Evolutionary conservation across 92 coral and sea anemone genomes (phyloP), one percentile per base, ranked within the genome.

Genomic region (Pocillopora grandis): DNA sequence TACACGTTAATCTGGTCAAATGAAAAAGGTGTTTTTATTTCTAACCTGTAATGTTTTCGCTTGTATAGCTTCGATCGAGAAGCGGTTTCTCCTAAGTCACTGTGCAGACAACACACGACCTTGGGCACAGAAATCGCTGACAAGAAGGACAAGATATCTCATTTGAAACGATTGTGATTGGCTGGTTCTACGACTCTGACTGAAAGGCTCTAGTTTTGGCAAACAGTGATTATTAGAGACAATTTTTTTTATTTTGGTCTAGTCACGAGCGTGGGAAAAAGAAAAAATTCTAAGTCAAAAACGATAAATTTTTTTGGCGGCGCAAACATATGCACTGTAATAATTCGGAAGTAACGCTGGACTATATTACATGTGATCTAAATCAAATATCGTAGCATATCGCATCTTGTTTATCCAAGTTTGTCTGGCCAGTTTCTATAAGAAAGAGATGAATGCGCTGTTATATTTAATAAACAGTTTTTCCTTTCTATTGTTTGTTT

Each of bases 131-230:
- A 92, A 89, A 87, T 91, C 64, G 78, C 84, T 87, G 91, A 85
- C 85, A 42, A 61, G 89, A 83, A 85, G 91, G 92, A 89, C 90
- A 84, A 76, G 84, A 91, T 80, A 92, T 94, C 95, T 65, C 74
- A 81, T 82, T 70, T 58, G 35, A 48, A 13, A 27, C 78, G 35
- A 56, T 18, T 87, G 49, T 92, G 98, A 94, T 94, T 94, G 98
- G 98, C 58, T 80, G 76, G 61, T 68, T 58, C 58, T 17, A 76
- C 73, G 84, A 71, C 76, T 75, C 81, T 72, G 90, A 87, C 89
- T 92, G 92, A 85, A 74, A 86, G 84, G 90, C 78, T 92, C 92
- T 87, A 89, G 88, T 94, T 87, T 89, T 85, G 70, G 93, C 92
- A 94, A 94, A 94, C 98, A 94, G 23, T 23, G 23, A 23, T 23